A percentile compares a stretch with the other conserved stretches of the same genome.
These are phyloP conservation scores for Caenorhabditis macrosperma DNA, from an alignment of 2,888 invertebrate species.

Conservation along the genomic window DNA sequence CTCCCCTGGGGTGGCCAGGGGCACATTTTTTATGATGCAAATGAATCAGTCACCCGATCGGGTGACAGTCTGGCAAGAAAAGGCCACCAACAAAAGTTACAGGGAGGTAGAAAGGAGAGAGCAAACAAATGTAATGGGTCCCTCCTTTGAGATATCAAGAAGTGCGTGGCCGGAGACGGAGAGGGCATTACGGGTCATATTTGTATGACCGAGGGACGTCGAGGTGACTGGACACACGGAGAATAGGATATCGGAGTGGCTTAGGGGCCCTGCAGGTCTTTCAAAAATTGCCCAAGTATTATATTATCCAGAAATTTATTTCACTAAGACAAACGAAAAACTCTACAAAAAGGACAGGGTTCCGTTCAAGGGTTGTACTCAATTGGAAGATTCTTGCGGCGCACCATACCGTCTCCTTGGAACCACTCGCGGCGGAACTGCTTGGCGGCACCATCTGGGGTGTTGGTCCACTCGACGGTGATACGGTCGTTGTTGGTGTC, in stretches of 20 bases:
- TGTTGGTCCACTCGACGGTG: constrained; percentile 68
- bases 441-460: constrained; percentile 71
- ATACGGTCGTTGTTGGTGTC: constrained; percentile 56
- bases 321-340: no score
- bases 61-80: not conserved
- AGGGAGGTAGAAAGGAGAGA: not conserved
- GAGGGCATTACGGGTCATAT: constrained; percentile 37
- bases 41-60: not conserved
- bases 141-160: constrained; percentile 6
- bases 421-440: constrained; percentile 74
- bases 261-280: not conserved
- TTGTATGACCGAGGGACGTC: constrained; percentile 29
- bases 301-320: no score
- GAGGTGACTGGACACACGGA: not conserved
- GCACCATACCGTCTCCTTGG: constrained; percentile 73
- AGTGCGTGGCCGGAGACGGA: not conserved
- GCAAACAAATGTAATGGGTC: constrained; percentile 46
- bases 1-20: no score
- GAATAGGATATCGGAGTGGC: constrained; percentile 4
- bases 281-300: no score
- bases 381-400: constrained; percentile 67
- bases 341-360: no score
- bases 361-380: constrained; percentile 60
- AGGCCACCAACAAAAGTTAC: constrained; percentile 7
- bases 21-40: not conserved